A percentile compares a stretch with the other conserved stretches of the same genome.
These are phyloP conservation scores for Pangasius krempfi DNA, from an alignment of 2,797 vertebrate species.

Conservation along the genomic window DNA sequence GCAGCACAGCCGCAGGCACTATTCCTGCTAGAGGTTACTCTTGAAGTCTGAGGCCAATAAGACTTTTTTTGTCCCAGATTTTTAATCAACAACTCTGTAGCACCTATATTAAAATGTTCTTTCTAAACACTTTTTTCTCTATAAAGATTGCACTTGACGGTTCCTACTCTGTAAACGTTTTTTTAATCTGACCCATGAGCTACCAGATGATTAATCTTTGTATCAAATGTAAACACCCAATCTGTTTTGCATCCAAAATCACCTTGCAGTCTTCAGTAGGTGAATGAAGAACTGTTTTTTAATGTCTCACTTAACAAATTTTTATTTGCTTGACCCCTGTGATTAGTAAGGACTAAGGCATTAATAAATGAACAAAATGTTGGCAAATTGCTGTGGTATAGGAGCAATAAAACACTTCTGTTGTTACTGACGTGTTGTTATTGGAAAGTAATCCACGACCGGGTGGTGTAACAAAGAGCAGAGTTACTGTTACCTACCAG, in stretches of 20 bases:
- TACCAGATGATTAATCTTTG: not conserved
- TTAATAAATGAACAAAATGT: not conserved
- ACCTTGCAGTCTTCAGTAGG: not conserved
- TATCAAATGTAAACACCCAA: not conserved
- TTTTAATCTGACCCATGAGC: not conserved
- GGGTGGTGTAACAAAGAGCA: not conserved
- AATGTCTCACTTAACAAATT: not conserved
- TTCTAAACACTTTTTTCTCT: not conserved
- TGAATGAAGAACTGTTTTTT: not conserved
- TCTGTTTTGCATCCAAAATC: not conserved
- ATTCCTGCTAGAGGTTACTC: slow-evolving; percentile 26
- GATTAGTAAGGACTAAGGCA: not conserved
- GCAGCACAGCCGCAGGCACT: slow-evolving; percentile 29
- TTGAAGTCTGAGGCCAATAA: not conserved
- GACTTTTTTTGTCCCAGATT: not conserved
- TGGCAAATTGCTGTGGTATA: not conserved
- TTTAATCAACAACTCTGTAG: slow-evolving; percentile 1
- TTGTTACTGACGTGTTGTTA: not conserved
- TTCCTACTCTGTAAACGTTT: not conserved
- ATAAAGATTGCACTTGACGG: not conserved
- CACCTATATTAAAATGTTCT: not conserved
- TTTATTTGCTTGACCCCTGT: not conserved
- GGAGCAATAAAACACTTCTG: not conserved
- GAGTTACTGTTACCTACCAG: not conserved
- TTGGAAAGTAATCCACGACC: not conserved